Evolutionary conservation across 2,888 invertebrate genomes (phyloP), one percentile per base, ranked within the genome.

Genomic region (Drosophila maculinotata): DNA sequence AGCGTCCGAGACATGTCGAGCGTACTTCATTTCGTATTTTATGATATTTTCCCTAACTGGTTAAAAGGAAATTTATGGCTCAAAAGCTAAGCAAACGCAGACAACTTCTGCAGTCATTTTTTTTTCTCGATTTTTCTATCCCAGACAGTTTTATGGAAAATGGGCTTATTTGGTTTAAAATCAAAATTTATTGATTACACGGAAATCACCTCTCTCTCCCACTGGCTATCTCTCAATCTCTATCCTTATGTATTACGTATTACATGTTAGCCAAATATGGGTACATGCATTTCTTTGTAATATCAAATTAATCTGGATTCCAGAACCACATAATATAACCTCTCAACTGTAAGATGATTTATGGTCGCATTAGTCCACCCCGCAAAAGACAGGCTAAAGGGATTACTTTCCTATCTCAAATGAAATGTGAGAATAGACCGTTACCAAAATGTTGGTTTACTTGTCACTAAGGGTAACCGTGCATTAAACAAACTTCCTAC

Each of bases 21-120:
- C 80, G 80, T 81, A 84, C 80, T 87, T 87, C 80, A 81, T 81
- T 87, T 87, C 63, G 87, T 87, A 81, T 87, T 81, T 81, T 81
- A 81, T 81, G 87, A 81, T 81, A 84, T 81, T 87, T 83, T 67
- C 58, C 57, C 45, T 52, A 80, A 87, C 87, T 87, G 87, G 76
- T 75, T 81, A 81, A 72, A 75, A 52, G 49, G 44, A 71, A 79
- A 81, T 81, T 81, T 81, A 81, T 87, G 63, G 49, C 8, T 12
- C 33, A 51, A 30, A 15, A 17, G 38, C 41, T 47, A 51, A 64
- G 41, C 39, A 51, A n/a, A 39, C 30, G 33, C 35, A 48, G 35
- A 49, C 63, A 49, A 48, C 33, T 36, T 57, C 44, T 36, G 15
- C n/a, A 31, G 17, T 60, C 14, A 33, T 51, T 28, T 12, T 38